Evolutionary conservation across 2,888 invertebrate species (phyloP).

Genomic region (Acronicta leporina): DNA sequence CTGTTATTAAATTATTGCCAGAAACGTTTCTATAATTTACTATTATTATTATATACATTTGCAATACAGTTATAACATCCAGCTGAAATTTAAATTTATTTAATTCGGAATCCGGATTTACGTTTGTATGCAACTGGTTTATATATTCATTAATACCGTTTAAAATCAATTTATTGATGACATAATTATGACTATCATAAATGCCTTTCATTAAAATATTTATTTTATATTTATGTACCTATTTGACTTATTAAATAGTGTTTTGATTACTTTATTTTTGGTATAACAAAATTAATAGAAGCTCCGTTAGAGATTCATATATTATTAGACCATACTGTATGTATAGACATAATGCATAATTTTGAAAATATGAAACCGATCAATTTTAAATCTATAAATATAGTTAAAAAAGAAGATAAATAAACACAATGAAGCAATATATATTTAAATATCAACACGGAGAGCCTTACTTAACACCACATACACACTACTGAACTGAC

Average conservation of each 20-base stretch:
- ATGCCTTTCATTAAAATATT: not conserved
- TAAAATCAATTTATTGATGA: conserved; percentile 22
- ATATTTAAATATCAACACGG: not conserved
- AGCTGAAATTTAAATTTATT: conserved; percentile 14
- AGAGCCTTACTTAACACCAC: conserved; percentile 3
- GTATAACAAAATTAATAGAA: no score
- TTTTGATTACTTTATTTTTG: no score
- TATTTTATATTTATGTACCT: not conserved
- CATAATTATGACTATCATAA: conserved; percentile 4
- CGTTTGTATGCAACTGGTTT: conserved; percentile 20
- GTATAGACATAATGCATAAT: no score
- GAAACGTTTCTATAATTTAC: conserved; percentile 36
- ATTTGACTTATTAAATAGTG: not conserved
- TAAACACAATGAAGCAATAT: not conserved
- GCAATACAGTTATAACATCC: conserved; percentile 31
- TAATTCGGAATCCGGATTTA: conserved; percentile 28
- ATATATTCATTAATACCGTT: conserved; percentile 31
- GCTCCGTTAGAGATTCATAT: no score
- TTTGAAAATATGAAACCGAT: no score
- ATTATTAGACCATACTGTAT: no score
- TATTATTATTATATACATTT: conserved; percentile 34
- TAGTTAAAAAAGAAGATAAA: not conserved
- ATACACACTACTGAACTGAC: conserved; percentile 4
- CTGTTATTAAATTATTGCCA: conserved; percentile 34
- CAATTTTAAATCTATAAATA: not conserved